These are phyloP conservation scores for Crotophaga sulcirostris DNA, from an alignment of 2,113 vertebrate species.

Conservation along the genomic window DNA sequence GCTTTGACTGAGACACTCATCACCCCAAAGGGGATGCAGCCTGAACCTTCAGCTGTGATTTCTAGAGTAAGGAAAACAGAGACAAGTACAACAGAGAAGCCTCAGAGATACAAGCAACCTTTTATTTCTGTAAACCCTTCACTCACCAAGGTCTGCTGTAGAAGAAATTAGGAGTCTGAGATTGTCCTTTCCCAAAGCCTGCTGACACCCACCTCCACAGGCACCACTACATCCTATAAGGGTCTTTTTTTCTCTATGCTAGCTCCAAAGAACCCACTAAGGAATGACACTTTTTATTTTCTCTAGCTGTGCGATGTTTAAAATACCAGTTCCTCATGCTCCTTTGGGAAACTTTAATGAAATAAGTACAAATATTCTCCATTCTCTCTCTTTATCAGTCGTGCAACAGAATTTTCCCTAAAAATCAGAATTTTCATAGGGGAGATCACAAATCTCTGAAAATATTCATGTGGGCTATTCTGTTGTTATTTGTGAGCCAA, in stretches of 20 bases:
- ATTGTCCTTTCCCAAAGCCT: not conserved
- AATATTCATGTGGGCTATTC: not conserved
- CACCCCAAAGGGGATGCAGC: rapidly evolving
- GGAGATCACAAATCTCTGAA: not conserved
- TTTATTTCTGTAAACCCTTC: not conserved
- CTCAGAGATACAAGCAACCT: not conserved
- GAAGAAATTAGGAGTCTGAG: not conserved
- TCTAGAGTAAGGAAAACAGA: not conserved
- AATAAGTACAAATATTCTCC: not conserved
- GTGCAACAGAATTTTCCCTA: not conserved
- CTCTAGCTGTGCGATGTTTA: not conserved
- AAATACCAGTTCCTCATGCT: not conserved
- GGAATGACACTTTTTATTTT: not conserved
- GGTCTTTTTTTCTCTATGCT: not conserved
- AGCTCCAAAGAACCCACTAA: not conserved
- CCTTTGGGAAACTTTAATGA: not conserved
- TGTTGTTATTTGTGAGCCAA: not conserved
- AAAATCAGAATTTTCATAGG: not conserved
- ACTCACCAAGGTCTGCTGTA: not conserved
- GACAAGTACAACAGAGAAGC: not conserved
- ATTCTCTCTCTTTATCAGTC: not conserved
- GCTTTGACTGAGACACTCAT: not conserved
- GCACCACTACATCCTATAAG: not conserved
- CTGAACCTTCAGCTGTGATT: not conserved
- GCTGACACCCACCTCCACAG: not conserved